Conservation (phyloP, 2,888 invertebrate genomes). For the Andrena bicolor region DNA sequence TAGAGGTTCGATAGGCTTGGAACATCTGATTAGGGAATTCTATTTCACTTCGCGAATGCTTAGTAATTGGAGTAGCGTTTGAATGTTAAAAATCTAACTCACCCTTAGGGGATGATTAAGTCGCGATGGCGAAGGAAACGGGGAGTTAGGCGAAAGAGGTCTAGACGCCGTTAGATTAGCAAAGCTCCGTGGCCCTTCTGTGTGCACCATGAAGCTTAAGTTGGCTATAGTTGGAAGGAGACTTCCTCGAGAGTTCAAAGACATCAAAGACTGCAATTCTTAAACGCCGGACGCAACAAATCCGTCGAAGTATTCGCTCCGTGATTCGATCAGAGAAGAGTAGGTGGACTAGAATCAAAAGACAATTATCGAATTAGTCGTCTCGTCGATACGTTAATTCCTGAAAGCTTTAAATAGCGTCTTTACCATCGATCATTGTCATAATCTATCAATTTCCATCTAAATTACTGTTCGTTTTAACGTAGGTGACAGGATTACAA, state of each 20-base stretch:
- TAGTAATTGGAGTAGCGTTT: neutral
- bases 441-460: slow-evolving; percentile 27
- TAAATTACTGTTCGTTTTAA: slow-evolving; percentile 31
- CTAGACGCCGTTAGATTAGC: neutral
- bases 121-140: neutral
- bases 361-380: slow-evolving; percentile 7
- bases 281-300: neutral
- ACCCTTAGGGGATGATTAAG: neutral
- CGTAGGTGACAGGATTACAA: slow-evolving; percentile 35
- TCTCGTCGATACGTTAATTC: slow-evolving; percentile 22
- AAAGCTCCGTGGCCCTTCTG: neutral
- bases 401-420: slow-evolving; percentile 10
- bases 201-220: neutral
- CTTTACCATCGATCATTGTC: slow-evolving; percentile 25
- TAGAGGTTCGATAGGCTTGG: neutral
- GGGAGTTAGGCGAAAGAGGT: neutral
- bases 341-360: neutral
- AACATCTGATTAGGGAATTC: neutral
- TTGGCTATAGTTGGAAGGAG: neutral
- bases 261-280: neutral
- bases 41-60: neutral
- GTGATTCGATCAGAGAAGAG: neutral
- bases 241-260: slow-evolving; percentile 2
- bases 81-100: neutral
- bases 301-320: neutral